Conservation (phyloP, 2,113 vertebrate genomes). For the Pristiophorus japonicus region DNA sequence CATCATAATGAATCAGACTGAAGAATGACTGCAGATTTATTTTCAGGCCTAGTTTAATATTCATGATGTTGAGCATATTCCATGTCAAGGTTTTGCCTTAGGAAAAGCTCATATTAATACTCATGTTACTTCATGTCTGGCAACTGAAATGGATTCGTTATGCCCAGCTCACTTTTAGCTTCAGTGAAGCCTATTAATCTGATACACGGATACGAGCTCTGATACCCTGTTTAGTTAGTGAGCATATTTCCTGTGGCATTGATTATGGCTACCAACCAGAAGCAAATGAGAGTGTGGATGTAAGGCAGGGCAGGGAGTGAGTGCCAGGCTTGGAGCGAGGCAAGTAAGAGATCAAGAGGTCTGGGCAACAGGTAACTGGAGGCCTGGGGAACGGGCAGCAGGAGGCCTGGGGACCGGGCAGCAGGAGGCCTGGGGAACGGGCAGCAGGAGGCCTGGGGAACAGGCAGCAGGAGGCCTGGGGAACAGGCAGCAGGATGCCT, state of each 20-base stretch:
- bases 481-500: too few species aligned
- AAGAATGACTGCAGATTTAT: background rate
- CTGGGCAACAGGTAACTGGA: background rate
- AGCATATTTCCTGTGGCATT: background rate
- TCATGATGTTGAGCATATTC: background rate
- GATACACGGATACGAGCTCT: background rate
- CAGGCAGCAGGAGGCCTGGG: too few species aligned
- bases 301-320: background rate
- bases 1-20: background rate
- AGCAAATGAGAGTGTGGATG: background rate
- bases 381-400: too few species aligned
- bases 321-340: background rate
- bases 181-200: background rate
- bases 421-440: too few species aligned
- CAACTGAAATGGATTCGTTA: background rate
- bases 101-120: background rate
- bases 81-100: background rate
- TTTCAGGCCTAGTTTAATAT: background rate
- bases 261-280: background rate
- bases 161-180: background rate
- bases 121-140: background rate
- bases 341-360: background rate
- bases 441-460: too few species aligned
- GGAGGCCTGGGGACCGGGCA: too few species aligned
- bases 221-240: background rate